Evolutionary conservation across 2,797 vertebrate species (phyloP).

Genomic region (Paramormyrops hopkinsi): DNA sequence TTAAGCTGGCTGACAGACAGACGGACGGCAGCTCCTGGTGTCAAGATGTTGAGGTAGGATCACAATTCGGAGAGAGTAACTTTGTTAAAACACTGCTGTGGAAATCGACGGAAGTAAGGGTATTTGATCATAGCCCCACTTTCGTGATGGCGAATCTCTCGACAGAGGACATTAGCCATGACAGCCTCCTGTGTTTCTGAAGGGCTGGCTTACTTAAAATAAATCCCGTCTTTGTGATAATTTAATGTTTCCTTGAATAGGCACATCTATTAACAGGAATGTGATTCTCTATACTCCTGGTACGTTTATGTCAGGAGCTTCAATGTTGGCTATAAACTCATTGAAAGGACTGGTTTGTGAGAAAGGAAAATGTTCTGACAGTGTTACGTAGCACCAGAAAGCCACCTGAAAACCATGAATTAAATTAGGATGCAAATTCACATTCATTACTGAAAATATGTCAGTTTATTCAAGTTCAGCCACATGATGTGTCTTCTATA

Average conservation of each 20-base stretch:
- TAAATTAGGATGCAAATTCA: constrained; percentile 9
- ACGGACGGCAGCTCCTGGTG: background rate
- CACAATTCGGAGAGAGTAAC: background rate
- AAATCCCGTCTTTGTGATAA: background rate
- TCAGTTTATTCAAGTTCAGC: background rate
- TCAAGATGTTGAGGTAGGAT: background rate
- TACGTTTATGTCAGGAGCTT: background rate
- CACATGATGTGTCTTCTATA: background rate
- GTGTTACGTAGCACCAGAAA: background rate
- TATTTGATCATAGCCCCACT: background rate
- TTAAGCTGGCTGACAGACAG: constrained; percentile 1
- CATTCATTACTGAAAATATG: constrained; percentile 10
- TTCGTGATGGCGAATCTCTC: background rate
- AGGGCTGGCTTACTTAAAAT: background rate
- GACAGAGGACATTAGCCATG: background rate
- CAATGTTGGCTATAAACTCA: background rate
- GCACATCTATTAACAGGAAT: background rate
- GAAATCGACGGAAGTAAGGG: background rate
- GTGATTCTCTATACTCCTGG: background rate
- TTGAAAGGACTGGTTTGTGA: background rate
- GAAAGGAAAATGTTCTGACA: background rate
- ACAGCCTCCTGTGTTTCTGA: background rate
- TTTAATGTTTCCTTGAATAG: background rate
- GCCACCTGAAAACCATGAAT: background rate
- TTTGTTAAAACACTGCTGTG: background rate